Evolutionary conservation across 2,113 vertebrate genomes (phyloP).

Genomic region (Microtus ochrogaster): DNA sequence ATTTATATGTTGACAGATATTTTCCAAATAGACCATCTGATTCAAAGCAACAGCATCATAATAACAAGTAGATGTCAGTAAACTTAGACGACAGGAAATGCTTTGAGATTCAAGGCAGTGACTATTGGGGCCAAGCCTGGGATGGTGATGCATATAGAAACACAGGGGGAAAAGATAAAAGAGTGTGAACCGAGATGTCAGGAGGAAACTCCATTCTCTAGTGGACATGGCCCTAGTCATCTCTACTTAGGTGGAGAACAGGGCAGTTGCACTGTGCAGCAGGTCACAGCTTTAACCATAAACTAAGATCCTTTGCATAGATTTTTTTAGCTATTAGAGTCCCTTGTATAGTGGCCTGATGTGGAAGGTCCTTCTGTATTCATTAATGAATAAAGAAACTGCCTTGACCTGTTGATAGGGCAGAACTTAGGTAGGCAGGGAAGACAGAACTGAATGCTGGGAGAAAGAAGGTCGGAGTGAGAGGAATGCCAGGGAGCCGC

Average conservation of each 20-base stretch:
- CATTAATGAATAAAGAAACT: too few species aligned
- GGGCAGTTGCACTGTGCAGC: background rate
- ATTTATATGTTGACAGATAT: background rate
- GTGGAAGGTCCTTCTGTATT: too few species aligned
- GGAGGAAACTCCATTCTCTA: slow-evolving; percentile 2
- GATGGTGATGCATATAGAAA: background rate
- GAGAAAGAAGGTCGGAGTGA: too few species aligned
- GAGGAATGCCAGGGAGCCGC: too few species aligned
- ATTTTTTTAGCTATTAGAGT: background rate
- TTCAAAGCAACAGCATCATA: background rate
- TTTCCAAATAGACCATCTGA: slow-evolving; percentile 9
- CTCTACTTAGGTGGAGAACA: slow-evolving; percentile 29
- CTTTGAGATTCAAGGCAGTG: background rate
- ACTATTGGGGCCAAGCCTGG: background rate
- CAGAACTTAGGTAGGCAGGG: too few species aligned
- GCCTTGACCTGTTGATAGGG: too few species aligned
- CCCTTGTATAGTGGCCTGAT: background rate
- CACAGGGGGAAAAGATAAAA: slow-evolving; percentile 32
- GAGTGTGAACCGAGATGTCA: slow-evolving; percentile 2
- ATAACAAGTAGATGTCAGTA: background rate
- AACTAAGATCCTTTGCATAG: slow-evolving; percentile 12
- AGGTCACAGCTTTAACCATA: background rate
- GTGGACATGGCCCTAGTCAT: background rate
- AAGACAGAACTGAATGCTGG: too few species aligned
- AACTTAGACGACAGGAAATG: background rate